Evolutionary conservation across 2,113 vertebrate species (phyloP).

Genomic region (Psilopogon haemacephalus): DNA sequence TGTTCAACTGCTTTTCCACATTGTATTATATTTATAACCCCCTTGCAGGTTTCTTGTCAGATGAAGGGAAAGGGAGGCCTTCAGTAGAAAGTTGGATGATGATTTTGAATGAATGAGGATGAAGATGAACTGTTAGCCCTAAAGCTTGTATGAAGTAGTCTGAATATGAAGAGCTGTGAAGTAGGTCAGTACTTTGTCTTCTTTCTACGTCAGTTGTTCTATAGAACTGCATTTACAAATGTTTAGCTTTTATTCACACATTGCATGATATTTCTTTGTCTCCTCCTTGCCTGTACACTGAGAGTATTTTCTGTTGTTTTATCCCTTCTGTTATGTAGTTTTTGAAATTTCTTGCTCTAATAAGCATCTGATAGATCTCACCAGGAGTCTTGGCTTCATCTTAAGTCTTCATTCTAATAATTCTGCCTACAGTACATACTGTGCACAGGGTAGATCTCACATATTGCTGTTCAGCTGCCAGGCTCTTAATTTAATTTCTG

Average conservation of each 20-base stretch:
- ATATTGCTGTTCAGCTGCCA: slow-evolving; percentile 66
- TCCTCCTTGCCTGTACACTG: background rate
- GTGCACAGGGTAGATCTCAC: slow-evolving; percentile 31
- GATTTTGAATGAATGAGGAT: slow-evolving; percentile 61
- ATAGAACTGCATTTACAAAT: slow-evolving; percentile 33
- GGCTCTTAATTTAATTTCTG: slow-evolving; percentile 33
- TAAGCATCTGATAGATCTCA: slow-evolving; percentile 64
- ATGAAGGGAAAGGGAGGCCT: slow-evolving; percentile 37
- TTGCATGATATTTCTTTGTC: background rate
- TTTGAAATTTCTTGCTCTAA: slow-evolving; percentile 28
- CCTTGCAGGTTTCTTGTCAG: slow-evolving; percentile 61
- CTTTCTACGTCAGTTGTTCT: slow-evolving; percentile 37
- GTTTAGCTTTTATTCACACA: slow-evolving; percentile 40
- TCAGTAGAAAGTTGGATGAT: slow-evolving; percentile 42
- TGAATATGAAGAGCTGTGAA: slow-evolving; percentile 39
- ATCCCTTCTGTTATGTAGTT: slow-evolving; percentile 51
- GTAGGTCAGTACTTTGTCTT: slow-evolving; percentile 55
- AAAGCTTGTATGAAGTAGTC: slow-evolving; percentile 53
- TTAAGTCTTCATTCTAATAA: slow-evolving; percentile 54
- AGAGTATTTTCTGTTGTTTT: slow-evolving; percentile 41
- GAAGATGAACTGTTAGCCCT: slow-evolving; percentile 54
- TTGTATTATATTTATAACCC: slow-evolving; percentile 54
- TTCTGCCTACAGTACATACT: slow-evolving; percentile 53
- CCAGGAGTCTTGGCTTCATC: slow-evolving; percentile 64
- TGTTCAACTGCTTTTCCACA: slow-evolving; percentile 46